Evolutionary conservation across 2,113 vertebrate genomes (phyloP), one percentile per base, ranked within the genome.

Genomic region (Ascaphus truei): DNA sequence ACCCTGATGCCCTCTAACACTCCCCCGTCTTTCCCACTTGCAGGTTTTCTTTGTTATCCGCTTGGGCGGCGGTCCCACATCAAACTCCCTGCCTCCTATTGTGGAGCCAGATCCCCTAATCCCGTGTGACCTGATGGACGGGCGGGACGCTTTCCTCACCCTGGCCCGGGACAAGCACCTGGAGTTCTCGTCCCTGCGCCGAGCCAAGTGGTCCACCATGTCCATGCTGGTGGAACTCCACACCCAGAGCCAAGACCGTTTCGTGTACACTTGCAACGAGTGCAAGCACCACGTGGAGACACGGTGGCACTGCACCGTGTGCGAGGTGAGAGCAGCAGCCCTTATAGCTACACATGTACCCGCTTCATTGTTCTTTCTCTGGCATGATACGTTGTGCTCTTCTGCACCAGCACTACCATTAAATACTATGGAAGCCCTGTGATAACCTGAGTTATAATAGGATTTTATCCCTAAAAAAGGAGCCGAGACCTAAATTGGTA

Each of bases 21-120:
- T n/a, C n/a, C n/a, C n/a, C n/a, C n/a, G n/a, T n/a, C n/a, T n/a
- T n/a, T n/a, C n/a, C n/a, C n/a, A n/a, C n/a, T 76, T 73, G 18
- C 73, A 99, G 97, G 97, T 99, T 45, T 98, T 99, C 81, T 98
- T 99, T 57, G 97, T 99, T 72, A 99, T 99, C 71, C 95, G 97
- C 39, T 93, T 99, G 62, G 94, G 94, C 16, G 95, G 96, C 4
- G 93, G 93, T 25, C 95, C 96, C 55, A 81, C 94, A 1, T 94
- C 93, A 80, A 99, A 99, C 82, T 96, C 96, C 20, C 84, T 99
- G 76, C 95, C 95, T 5, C 91, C 96, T 72, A 98, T 99, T 6
- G 78, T 84, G 5, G 97, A 99, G 41, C 82, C 86, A 4, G 97
- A 99, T 77, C 88, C 94, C 0, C 88, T 99, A 69, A 97, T 99